Conservation (phyloP, 1,140 invertebrate species). For the Anoplophora glabripennis region DNA sequence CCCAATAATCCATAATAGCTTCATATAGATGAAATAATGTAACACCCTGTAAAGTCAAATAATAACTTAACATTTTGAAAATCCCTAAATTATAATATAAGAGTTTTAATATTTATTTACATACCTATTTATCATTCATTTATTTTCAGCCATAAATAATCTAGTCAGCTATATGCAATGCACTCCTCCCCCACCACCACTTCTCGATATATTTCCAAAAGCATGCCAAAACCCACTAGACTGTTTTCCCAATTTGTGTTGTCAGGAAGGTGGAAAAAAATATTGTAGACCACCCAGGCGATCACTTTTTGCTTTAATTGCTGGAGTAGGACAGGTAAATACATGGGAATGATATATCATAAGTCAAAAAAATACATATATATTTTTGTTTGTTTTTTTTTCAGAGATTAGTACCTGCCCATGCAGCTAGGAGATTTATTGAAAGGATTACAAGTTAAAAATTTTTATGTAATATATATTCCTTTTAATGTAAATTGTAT, state of each 20-base stretch:
- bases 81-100: no score
- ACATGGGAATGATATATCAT: background rate
- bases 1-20: no score
- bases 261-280: conserved; percentile 64
- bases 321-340: conserved; percentile 50
- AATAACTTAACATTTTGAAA: no score
- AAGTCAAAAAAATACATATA: conserved; percentile 9
- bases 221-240: conserved; percentile 64
- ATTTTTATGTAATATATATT: no score
- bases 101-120: no score
- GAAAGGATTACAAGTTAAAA: conserved; percentile 22
- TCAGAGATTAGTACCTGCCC: conserved; percentile 35
- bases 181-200: conserved; percentile 61
- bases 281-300: conserved; percentile 67
- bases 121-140: background rate
- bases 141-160: conserved; percentile 55
- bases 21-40: no score
- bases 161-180: conserved; percentile 67
- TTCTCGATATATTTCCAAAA: conserved; percentile 64
- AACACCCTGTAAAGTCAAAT: no score
- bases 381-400: conserved; percentile 21
- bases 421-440: conserved; percentile 34
- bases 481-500: no score
- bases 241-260: conserved; percentile 74
- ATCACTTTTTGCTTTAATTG: conserved; percentile 61